Evolutionary conservation across 2,888 invertebrate genomes (phyloP), one percentile per base, ranked within the genome.

Genomic region (Therioaphis trifolii): DNA sequence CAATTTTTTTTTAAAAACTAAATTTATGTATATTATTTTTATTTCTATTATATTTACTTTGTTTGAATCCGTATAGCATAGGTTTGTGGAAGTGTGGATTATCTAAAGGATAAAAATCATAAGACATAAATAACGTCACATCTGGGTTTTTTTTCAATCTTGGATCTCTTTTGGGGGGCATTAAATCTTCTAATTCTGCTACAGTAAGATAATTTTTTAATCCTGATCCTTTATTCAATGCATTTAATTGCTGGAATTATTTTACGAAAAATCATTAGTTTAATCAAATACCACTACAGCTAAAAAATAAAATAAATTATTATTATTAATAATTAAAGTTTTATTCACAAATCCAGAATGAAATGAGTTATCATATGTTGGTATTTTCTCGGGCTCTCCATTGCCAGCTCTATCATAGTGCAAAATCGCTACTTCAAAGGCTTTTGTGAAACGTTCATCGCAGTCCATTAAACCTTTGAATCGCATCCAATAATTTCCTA

Each of bases 391-490:
- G 0, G 95, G 95, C 84, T 93, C 91, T 1, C 88, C 87, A 27
- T 91, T 90, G 0, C 87, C 86, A 87, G 92, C 88, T 87, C 92
- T 91, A 87, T 92, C 88, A 89, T 95, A 92, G 89, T 93, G 90
- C 40, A 95, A 87, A 27, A 95, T 92, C 0, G 92, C 93, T 18
- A 91, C 91, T 89, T 94, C 93, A 87, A 92, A 91, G 27, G 92
- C 93, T 52, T 91, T 91, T 2, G 90, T 92, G 86, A 92, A 92
- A 69, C 92, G 89, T 87, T 93, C 93, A 87, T 94, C 95, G 87
- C 96, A 96, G 88, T 96, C 96, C 93, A 96, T 94, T 5, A 96
- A 90, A 0, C 97, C 97, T 43, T 94, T 91, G 87, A 93, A 93
- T 66, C 95, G 91, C 85, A 97, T 93, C 92, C 92, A 92, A 92